Evolutionary conservation across 64 coral and sea anemone species (phyloP).

Genomic region (Pocillopora damicornis): DNA sequence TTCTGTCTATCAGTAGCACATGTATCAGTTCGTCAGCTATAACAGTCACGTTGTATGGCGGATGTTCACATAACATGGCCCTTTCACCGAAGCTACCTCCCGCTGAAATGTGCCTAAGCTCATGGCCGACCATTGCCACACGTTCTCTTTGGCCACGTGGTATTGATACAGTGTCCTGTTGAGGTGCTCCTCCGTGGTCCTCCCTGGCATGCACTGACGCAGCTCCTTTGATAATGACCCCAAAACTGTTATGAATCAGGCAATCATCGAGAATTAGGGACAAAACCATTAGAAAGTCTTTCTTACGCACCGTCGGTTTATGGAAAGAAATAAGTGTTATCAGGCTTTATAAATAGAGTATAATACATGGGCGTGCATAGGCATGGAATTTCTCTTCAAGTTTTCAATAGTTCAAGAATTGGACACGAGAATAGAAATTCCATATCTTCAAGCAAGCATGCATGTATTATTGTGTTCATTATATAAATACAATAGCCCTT

Average conservation of each 20-base stretch:
- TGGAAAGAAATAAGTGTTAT: too few relatives aligned
- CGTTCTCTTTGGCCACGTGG: conserved; percentile 55
- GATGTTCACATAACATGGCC: conserved; percentile 44
- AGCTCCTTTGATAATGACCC: conserved; percentile 75
- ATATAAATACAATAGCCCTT: too few relatives aligned
- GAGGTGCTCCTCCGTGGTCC: conserved; percentile 43
- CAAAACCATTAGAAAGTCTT: too few relatives aligned
- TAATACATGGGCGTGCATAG: too few relatives aligned
- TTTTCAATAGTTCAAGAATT: too few relatives aligned
- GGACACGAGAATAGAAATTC: too few relatives aligned
- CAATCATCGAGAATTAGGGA: too few relatives aligned
- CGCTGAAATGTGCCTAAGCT: conserved; percentile 22
- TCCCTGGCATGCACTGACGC: conserved; percentile 70
- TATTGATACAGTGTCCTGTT: not conserved
- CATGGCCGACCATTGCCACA: conserved; percentile 47
- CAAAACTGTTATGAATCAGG: conserved; percentile 47
- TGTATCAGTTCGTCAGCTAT: conserved; percentile 59
- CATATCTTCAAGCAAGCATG: too few relatives aligned
- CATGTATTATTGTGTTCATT: too few relatives aligned
- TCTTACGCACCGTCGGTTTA: too few relatives aligned
- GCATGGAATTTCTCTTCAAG: too few relatives aligned
- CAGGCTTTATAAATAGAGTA: too few relatives aligned
- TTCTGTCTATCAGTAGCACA: conserved; percentile 49
- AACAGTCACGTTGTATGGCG: conserved; percentile 45
- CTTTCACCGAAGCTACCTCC: conserved; percentile 79